phyloP scores from a whole-genome alignment of 2,888 invertebrate genomes.

The Tetranychus piercei region DNA sequence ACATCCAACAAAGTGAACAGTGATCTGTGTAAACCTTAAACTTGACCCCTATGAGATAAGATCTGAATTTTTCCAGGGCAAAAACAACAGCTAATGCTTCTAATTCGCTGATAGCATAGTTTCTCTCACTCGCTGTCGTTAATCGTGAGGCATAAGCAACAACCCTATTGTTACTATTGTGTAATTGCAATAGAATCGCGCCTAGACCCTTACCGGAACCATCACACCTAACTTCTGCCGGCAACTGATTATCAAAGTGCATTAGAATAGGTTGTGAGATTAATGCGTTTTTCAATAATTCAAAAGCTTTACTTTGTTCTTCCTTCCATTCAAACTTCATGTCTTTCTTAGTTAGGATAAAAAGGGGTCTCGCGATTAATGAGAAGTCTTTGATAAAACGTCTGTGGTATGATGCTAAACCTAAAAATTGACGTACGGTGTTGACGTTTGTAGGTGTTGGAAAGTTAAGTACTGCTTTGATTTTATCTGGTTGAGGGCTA shows the following conservation, averaged over 20 bases:
- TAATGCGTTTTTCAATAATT: neutral
- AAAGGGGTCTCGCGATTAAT: constrained; percentile 8
- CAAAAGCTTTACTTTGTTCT: neutral
- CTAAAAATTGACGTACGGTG: neutral
- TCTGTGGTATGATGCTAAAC: neutral
- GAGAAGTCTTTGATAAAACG: neutral
- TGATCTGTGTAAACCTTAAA: constrained; percentile 6
- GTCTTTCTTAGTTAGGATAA: neutral
- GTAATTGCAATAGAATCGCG: neutral
- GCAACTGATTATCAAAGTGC: neutral
- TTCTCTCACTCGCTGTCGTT: neutral
- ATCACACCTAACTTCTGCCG: neutral
- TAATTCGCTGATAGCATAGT: neutral
- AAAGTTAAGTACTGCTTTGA: neutral
- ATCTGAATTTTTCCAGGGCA: neutral
- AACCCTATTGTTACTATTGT: neutral
- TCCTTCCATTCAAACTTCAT: neutral
- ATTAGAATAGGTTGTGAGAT: neutral
- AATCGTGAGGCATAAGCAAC: constrained; percentile 4
- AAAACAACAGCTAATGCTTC: neutral
- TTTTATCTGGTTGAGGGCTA: neutral
- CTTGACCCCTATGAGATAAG: neutral
- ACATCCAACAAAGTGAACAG: neutral
- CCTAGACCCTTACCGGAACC: neutral
- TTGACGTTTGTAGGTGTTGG: neutral